phyloP scores from a whole-genome alignment of 2,888 invertebrate genomes.

The Gasteruption jaculator region DNA sequence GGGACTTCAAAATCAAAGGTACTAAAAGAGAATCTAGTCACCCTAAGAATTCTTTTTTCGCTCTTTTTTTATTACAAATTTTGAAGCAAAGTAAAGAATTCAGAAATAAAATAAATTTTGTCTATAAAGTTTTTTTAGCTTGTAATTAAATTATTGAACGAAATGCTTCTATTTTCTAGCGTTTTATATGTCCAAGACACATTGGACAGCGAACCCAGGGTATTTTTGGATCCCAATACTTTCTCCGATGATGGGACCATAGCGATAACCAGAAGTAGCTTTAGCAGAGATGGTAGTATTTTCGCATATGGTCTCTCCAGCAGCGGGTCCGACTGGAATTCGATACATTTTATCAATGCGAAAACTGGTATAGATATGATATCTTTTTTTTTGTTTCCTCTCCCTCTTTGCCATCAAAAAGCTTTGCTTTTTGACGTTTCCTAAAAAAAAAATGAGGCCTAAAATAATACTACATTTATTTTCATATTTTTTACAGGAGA shows the following conservation, averaged over 20 bases:
- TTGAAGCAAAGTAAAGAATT: background rate
- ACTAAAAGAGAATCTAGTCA: slow-evolving; percentile 16
- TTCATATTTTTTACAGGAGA: slow-evolving; percentile 63
- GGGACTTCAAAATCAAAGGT: slow-evolving; percentile 96
- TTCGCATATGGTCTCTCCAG: slow-evolving; percentile 89
- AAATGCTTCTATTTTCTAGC: slow-evolving; percentile 59
- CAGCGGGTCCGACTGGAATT: slow-evolving; percentile 96
- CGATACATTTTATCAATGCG: slow-evolving; percentile 77
- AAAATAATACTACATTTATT: no score
- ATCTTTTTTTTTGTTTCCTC: background rate
- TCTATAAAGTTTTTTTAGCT: background rate
- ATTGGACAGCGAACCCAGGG: slow-evolving; percentile 68
- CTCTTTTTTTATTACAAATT: background rate
- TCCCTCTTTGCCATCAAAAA: background rate
- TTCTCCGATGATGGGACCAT: slow-evolving; percentile 89
- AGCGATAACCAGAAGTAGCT: slow-evolving; percentile 69
- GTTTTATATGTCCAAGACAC: slow-evolving; percentile 86
- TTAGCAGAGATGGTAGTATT: slow-evolving; percentile 84
- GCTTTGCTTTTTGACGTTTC: background rate
- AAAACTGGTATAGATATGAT: slow-evolving; percentile 57
- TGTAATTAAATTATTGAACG: background rate
- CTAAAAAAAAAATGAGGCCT: background rate
- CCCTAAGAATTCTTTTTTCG: background rate
- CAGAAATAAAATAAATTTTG: background rate
- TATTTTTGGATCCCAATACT: slow-evolving; percentile 94